Evolutionary conservation across 2,888 invertebrate genomes (phyloP), one percentile per base, ranked within the genome.

Genomic region (Latrodectus hesperus): DNA sequence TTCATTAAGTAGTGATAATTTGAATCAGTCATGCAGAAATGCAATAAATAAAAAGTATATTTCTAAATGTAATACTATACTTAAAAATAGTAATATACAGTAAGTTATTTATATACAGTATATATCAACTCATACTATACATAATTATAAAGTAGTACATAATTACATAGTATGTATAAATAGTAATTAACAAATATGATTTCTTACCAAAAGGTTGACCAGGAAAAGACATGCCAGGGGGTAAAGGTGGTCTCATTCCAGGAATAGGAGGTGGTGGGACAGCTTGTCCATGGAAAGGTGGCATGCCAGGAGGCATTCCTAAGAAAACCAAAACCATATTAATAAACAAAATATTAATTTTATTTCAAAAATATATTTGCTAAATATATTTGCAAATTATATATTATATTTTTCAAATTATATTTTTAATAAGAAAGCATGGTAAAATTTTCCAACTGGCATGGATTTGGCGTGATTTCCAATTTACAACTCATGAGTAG

Each of bases 181-280:
- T 38, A 38, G 1, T 64, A 0, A 14, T 9, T 9, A 2, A n/a
- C 11, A 17, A 14, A 60, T 60, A 60, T 16, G n/a, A 60, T n/a
- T 60, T 55, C 84, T 76, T 73, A 89, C 88, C 89, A 79, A 82
- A 88, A 52, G 85, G 89, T 68, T 85, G 86, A 17, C 81, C 76
- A 60, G 83, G 81, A 60, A 78, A 89, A 38, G 53, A 76, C 60
- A 89, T 68, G 11, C 88, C 86, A 5, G 95, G 95, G 0, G 38
- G 38, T 4, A 96, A 96, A 86, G 95, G 95, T 12, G 90, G 90
- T 49, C 90, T 89, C 91, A 96, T 95, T 0, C 94, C 94, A 0
- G 95, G 94, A 10, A 93, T 92, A 0, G 93, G 92, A 11, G 93
- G 92, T 1, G 96, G 91, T 64, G 91, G 90, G 12, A 78, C 84